Evolutionary conservation across 1,140 invertebrate genomes (phyloP).

Genomic region (Centruroides sculpturatus): DNA sequence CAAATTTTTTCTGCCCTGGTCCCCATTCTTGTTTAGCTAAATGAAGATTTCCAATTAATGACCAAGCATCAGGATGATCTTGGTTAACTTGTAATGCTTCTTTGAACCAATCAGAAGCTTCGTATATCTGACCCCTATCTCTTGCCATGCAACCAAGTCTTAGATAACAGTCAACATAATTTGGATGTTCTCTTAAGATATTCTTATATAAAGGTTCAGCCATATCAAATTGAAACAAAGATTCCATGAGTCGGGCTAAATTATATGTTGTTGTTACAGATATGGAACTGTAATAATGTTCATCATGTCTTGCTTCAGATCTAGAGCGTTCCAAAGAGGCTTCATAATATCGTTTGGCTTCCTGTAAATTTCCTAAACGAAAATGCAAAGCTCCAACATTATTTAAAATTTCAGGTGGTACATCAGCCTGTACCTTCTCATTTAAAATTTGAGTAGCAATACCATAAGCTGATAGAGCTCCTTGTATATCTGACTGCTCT

Average conservation of each 20-base stretch:
- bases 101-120: constrained; percentile 99
- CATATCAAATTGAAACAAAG: constrained; percentile 79
- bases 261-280: constrained; percentile 95
- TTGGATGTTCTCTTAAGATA: constrained; percentile 87
- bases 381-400: constrained; percentile 94
- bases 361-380: constrained; percentile 60
- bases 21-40: constrained; percentile 94
- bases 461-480: constrained; percentile 73
- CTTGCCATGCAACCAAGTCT: constrained; percentile 92
- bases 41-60: constrained; percentile 90
- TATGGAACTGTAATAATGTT: constrained; percentile 91
- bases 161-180: constrained; percentile 90
- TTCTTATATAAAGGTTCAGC: constrained; percentile 96
- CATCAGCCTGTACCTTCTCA: constrained; percentile 84
- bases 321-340: constrained; percentile 70
- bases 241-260: constrained; percentile 82
- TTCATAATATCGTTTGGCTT: constrained; percentile 72
- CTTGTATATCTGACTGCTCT: constrained; percentile 82
- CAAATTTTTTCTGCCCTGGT: constrained; percentile 98
- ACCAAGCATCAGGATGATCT: constrained; percentile 96
- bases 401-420: constrained; percentile 95
- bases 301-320: constrained; percentile 57
- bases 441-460: constrained; percentile 84
- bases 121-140: constrained; percentile 95
- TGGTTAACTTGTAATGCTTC: constrained; percentile 87